Evolutionary conservation across 2,113 vertebrate species (phyloP).

Genomic region (Corythoichthys intestinalis): DNA sequence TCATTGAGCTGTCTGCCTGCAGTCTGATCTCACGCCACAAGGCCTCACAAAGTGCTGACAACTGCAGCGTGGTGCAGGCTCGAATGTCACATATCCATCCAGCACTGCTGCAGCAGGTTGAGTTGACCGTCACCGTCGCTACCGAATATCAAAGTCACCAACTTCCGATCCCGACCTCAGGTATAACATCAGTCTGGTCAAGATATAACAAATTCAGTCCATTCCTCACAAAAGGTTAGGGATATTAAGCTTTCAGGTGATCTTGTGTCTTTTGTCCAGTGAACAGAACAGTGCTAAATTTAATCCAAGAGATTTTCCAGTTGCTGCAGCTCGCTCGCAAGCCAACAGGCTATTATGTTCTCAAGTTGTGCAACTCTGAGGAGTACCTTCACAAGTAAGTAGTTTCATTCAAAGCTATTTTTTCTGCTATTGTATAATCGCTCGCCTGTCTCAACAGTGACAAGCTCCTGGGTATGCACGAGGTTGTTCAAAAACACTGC

Average conservation of each 20-base stretch:
- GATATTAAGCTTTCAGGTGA: background rate
- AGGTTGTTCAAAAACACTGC: constrained; percentile 53
- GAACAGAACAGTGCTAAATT: constrained; percentile 55
- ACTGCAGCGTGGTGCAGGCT: constrained; percentile 49
- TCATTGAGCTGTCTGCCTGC: constrained; percentile 16
- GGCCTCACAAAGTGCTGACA: constrained; percentile 34
- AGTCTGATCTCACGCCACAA: constrained; percentile 54
- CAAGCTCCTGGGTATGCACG: constrained; percentile 55
- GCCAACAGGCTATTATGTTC: constrained; percentile 24
- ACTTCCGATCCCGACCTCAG: constrained; percentile 44
- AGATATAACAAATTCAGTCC: background rate
- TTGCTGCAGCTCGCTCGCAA: constrained; percentile 33
- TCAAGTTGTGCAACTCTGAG: constrained; percentile 67
- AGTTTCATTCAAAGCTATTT: background rate
- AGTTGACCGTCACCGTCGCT: constrained; percentile 50
- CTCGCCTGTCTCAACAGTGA: constrained; percentile 41
- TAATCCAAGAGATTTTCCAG: constrained; percentile 53
- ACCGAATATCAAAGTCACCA: constrained; percentile 29
- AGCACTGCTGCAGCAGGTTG: constrained; percentile 49
- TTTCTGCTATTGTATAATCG: background rate
- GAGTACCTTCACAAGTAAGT: constrained; percentile 67
- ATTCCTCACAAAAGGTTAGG: background rate
- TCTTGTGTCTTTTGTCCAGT: constrained; percentile 39
- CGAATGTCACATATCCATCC: constrained; percentile 45
- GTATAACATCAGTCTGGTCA: constrained; percentile 24